These are phyloP conservation scores for Temnopleurus reevesii DNA, from an alignment of 53 echinoderm and acorn worm genomes.

Conservation along the genomic window DNA sequence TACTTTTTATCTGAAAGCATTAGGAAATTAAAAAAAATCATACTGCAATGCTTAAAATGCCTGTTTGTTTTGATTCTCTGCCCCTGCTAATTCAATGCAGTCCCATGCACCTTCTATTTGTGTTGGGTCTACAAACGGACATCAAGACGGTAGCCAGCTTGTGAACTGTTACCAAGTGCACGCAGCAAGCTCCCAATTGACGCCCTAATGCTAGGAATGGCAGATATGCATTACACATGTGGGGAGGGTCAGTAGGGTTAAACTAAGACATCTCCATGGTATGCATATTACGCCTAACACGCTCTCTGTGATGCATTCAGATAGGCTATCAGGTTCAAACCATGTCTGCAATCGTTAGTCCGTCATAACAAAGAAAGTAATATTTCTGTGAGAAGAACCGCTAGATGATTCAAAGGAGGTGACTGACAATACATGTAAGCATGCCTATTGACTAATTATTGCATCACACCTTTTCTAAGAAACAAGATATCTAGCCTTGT, in stretches of 20 bases:
- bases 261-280: constrained; percentile 49
- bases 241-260: constrained; percentile 28
- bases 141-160: neutral
- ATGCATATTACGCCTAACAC: constrained; percentile 44
- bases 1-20: no score
- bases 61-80: neutral
- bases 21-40: neutral
- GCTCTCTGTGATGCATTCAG: constrained; percentile 23
- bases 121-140: neutral
- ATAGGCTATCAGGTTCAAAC: constrained; percentile 23
- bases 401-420: neutral
- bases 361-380: constrained; percentile 40
- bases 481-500: no score
- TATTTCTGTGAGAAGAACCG: neutral
- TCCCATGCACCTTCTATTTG: neutral
- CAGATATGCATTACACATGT: constrained; percentile 40
- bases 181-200: constrained; percentile 44
- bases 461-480: no score
- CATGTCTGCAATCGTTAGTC: neutral
- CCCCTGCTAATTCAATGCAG: neutral
- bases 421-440: no score
- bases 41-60: neutral
- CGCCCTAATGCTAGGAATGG: constrained; percentile 16
- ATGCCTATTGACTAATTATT: no score
- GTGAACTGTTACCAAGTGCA: constrained; percentile 37